phyloP scores from a whole-genome alignment of 1,140 invertebrate genomes.

The Tetragnatha versicolor region DNA sequence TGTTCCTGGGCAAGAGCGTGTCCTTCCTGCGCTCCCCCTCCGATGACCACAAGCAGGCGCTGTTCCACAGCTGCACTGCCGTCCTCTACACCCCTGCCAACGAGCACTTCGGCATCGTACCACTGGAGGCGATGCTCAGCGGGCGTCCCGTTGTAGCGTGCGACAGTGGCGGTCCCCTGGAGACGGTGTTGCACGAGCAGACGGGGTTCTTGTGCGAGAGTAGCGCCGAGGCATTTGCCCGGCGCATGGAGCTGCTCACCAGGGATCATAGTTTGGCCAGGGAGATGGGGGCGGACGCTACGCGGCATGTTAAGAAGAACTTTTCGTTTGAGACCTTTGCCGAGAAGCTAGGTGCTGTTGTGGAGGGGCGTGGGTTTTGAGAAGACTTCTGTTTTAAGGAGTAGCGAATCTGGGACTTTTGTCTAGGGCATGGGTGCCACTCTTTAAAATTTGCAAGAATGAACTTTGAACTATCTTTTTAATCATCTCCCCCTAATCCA shows the following conservation, averaged over 20 bases:
- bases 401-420: too few relatives aligned
- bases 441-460: too few relatives aligned
- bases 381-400: too few relatives aligned
- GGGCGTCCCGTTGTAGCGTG: conserved; percentile 92
- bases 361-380: conserved; percentile 64
- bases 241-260: conserved; percentile 78
- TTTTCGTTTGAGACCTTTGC: conserved; percentile 85
- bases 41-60: conserved; percentile 75
- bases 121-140: conserved; percentile 97
- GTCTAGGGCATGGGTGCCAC: too few relatives aligned
- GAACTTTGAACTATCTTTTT: too few relatives aligned
- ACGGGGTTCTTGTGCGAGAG: conserved; percentile 89
- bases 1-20: conserved; percentile 77
- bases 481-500: too few relatives aligned
- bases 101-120: conserved; percentile 99
- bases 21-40: conserved; percentile 86
- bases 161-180: conserved; percentile 92
- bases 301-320: conserved; percentile 74
- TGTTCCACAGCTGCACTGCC: conserved; percentile 78
- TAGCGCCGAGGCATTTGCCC: conserved; percentile 75
- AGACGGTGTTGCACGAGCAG: conserved; percentile 85
- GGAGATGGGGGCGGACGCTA: conserved; percentile 75
- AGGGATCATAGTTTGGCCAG: conserved; percentile 67
- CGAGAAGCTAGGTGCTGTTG: conserved; percentile 71
- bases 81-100: conserved; percentile 94